A percentile compares a stretch with the other conserved stretches of the same genome.
These are phyloP conservation scores for Pterostichus madidus DNA, from an alignment of 2,888 invertebrate species.

Conservation along the genomic window DNA sequence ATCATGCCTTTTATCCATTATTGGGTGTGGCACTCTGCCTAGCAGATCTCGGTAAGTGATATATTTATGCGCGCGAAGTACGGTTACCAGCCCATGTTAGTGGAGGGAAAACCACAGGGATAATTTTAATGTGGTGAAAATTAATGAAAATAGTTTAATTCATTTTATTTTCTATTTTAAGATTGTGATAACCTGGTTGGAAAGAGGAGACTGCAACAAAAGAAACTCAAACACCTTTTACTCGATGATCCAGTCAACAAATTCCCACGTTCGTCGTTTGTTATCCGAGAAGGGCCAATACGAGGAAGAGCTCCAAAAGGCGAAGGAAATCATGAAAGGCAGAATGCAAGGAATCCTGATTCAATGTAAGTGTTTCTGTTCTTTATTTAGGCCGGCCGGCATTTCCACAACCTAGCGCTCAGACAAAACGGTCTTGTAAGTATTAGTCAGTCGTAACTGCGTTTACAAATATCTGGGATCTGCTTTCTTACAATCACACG, in stretches of 20 bases:
- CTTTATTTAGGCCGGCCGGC: constrained; percentile 48
- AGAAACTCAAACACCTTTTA: constrained; percentile 95
- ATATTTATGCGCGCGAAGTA: no score
- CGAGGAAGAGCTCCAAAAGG: constrained; percentile 93
- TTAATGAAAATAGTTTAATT: no score
- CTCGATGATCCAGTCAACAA: constrained; percentile 96
- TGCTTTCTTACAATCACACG: constrained; percentile 5
- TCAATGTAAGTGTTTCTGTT: constrained; percentile 89
- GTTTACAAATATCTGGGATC: constrained; percentile 60
- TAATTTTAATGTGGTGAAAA: no score
- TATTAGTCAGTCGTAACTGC: constrained; percentile 66
- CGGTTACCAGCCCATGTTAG: no score
- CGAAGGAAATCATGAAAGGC: constrained; percentile 90
- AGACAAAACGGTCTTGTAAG: constrained; percentile 54
- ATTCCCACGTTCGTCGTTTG: constrained; percentile 93
- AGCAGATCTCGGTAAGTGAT: no score
- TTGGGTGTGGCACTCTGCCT: no score
- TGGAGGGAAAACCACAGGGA: no score
- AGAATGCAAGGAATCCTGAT: constrained; percentile 91
- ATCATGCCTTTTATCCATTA: no score
- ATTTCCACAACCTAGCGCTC: constrained; percentile 48
- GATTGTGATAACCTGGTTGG: constrained; percentile 94
- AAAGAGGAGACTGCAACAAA: constrained; percentile 95
- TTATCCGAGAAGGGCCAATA: constrained; percentile 90
- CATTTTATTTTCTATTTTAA: constrained; percentile 73